Percentiles rank a stretch among this genome's conserved stretches.
Conservation (phyloP, 2,797 vertebrate species). For the Microtus agrestis region DNA sequence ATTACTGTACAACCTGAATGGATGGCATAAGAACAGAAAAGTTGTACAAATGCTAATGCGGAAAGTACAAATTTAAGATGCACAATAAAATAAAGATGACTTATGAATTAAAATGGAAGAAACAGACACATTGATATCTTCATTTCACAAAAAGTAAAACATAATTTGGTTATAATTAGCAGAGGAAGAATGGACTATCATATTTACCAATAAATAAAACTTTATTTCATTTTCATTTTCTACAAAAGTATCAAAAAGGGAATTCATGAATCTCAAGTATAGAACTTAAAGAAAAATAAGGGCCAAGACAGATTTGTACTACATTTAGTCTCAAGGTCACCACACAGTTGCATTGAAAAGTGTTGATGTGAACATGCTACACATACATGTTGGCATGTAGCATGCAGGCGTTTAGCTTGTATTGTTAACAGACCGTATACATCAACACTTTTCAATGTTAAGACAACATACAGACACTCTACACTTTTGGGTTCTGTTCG, state of each 20-base stretch:
- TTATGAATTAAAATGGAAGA: slow-evolving; percentile 10
- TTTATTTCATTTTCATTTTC: slow-evolving; percentile 55
- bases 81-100: not conserved
- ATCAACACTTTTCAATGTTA: not conserved
- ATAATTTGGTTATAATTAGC: slow-evolving; percentile 12
- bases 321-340: not conserved
- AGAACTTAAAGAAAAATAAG: slow-evolving; percentile 28
- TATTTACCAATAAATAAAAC: not conserved
- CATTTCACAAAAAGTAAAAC: slow-evolving; percentile 17
- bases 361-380: not conserved
- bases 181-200: not conserved
- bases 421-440: not conserved
- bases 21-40: slow-evolving; percentile 34
- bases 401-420: not conserved
- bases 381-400: not conserved
- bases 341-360: not conserved
- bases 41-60: not conserved
- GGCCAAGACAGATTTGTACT: not conserved
- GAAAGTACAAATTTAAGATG: not conserved
- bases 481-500: not conserved
- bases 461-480: not conserved
- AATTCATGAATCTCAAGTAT: not conserved
- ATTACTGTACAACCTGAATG: not conserved
- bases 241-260: slow-evolving; percentile 5
- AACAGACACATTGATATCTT: slow-evolving; percentile 9